Evolutionary conservation across 2,113 vertebrate species (phyloP), one percentile per base, ranked within the genome.

Genomic region (Elaphurus davidianus): DNA sequence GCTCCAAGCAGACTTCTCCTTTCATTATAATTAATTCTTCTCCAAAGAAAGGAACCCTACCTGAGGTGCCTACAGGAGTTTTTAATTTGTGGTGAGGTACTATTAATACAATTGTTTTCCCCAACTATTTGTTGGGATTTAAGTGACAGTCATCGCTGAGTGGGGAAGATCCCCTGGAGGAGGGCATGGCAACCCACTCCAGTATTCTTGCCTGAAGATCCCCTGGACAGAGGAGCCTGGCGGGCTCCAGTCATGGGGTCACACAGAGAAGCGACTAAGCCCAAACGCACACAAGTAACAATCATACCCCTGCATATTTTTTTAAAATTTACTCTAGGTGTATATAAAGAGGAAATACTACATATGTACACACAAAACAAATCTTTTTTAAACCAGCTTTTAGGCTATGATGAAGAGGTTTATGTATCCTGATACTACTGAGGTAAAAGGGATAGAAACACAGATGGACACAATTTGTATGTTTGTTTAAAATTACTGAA

Each of bases 11-110:
- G 83, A 86, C 93, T 98, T 98, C 98, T 96, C 12, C 90, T 98
- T 98, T 98, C 98, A 11, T 86, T 98, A 89, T 97, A 92, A 87
- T 95, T 91, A 97, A 67, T 54, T 78, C 30, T 96, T 96, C 85
- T 84, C 74, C 92, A 54, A 43, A 60, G 64, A 76, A 52, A 85
- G 33, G 14, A 94, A 30, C 17, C 60, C 14, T 88, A 16, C 54
- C 13, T 60, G 28, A 7, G 15, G 15, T 82, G 28, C 50, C 54
- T 71, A 14, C 15, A 64, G 47, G 64, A 54, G 21, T 28, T 88
- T 91, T 95, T 57, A 36, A 50, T 54, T 50, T n/a, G 28, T 16
- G 1, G 5, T 59, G 33, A 92, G 74, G 40, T 89, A 89, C 45
- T 6, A 79, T 7, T 50, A 78, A 52, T 33, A 54, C 23, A 47